Evolutionary conservation across 2,888 invertebrate species (phyloP), one percentile per base, ranked within the genome.

Genomic region (Hydrotaea diabolus): DNA sequence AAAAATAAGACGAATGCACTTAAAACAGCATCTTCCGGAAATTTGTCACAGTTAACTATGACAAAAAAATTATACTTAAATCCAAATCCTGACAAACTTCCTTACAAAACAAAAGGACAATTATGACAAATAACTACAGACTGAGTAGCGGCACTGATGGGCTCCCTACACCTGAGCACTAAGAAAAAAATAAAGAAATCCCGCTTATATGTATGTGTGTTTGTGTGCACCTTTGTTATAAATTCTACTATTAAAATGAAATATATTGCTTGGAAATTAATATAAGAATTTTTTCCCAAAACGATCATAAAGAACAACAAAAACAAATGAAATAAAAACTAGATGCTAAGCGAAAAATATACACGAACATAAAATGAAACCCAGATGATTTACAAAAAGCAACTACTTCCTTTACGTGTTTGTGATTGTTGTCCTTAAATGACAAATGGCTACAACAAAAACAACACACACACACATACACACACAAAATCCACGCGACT

Each of bases 361-460:
- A 39, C 39, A 39, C 39, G 39, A 39, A 39, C 19, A 15, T 19
- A 64, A 43, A 31, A 53, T 23, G 31, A 36, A 66, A 55, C 55
- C 21, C 39, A 17, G 43, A 64, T 55, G 36, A 49, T 74, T 66
- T 66, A 36, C 3, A 72, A 78, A 66, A 74, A 78, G 76, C 72
- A 77, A 83, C 36, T 81, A 77, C 57, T 81, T 36, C 86, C 57
- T 82, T 73, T 83, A 49, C 82, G 86, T 86, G 84, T 86, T 85
- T 83, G 86, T 87, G 86, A 83, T 79, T 86, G 87, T 87, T 86
- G 87, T 87, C 77, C 74, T 75, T n/a, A 55, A 69, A 72, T 64
- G 76, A 82, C 82, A 86, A 71, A 46, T 75, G 82, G 39, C 79
- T 53, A 71, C 31, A 19, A 75, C 80, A 76, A 78, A 66, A 74